Base-by-base conservation (phyloP, 2,888 invertebrate species). In the Trichacis sp. region DNA sequence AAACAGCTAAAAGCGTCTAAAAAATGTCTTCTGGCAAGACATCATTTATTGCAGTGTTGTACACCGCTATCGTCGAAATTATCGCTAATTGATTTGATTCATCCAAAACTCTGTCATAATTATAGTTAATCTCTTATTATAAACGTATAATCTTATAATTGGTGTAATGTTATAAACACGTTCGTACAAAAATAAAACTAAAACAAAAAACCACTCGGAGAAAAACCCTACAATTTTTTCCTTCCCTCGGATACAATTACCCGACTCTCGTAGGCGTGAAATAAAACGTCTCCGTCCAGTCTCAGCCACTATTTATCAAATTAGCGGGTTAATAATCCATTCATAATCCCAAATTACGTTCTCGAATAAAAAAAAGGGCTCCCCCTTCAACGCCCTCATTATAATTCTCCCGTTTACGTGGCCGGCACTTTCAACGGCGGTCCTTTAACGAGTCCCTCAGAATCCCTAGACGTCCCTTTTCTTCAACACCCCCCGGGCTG, bases 371-470 rank as follows among this genome's bases (percentile, higher is more conserved):
- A 33, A 40, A 40, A 4, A n/a, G 15, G 4, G 40, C 24, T 24
- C 24, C 4, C 40, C 15, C 40, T 40, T 40, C 15, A 40, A 45
- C 20, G 20, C 20, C 6, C 45, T 45, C 45, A 20, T 45, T 45
- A 19, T 45, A 18, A 20, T 45, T n/a, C 45, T 45, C 20, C 5
- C 20, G 18, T 45, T 45, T 19, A 19, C 20, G 19, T n/a, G 45
- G 40, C 40, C 40, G 14, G 6, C 40, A 17, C 40, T 40, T 40
- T 12, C 17, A 5, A 17, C 40, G 46, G 57, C 49, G 57, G 56
- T 56, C 65, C 59, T 60, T 64, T 60, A 64, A 65, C 55, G 53
- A 48, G 60, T 60, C 33, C 53, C 50, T 50, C 50, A 29, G 53
- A 60, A 51, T 61, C 61, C 57, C 61, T 47, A 17, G 53, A 48